Evolutionary conservation across 2,113 vertebrate genomes (phyloP).

Genomic region (Zootoca vivipara): DNA sequence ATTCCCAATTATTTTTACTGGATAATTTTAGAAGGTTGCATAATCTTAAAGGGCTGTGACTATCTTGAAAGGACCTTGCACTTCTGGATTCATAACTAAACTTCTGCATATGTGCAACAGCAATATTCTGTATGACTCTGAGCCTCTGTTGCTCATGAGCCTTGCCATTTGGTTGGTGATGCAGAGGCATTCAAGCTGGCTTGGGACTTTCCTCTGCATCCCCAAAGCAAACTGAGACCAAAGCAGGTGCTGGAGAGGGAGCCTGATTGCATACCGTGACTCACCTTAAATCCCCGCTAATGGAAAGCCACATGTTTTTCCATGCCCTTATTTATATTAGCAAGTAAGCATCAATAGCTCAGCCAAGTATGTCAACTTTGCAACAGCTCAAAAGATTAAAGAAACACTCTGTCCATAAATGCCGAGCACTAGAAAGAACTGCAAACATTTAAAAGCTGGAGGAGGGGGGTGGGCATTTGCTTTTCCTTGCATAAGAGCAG

Average conservation of each 20-base stretch:
- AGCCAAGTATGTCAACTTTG: neutral
- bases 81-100: no score
- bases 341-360: slow-evolving; percentile 5
- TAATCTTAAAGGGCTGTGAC: no score
- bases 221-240: neutral
- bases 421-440: neutral
- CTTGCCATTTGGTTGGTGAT: neutral
- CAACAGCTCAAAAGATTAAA: slow-evolving; percentile 14
- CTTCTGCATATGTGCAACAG: neutral
- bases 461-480: neutral
- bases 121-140: no score
- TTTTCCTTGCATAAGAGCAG: fast-evolving
- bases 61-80: no score
- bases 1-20: no score
- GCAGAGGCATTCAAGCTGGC: neutral
- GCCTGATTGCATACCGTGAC: neutral
- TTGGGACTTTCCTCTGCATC: no score
- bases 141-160: neutral
- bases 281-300: slow-evolving; percentile 34
- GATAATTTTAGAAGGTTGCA: no score
- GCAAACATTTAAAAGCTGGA: neutral
- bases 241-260: neutral
- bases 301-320: neutral
- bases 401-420: neutral
- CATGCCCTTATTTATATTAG: slow-evolving; percentile 23